Percentiles rank a stretch among this genome's conserved stretches.
Evolutionary conservation across 2,113 vertebrate species (phyloP).

Genomic region (Microcebus ravelobensis): DNA sequence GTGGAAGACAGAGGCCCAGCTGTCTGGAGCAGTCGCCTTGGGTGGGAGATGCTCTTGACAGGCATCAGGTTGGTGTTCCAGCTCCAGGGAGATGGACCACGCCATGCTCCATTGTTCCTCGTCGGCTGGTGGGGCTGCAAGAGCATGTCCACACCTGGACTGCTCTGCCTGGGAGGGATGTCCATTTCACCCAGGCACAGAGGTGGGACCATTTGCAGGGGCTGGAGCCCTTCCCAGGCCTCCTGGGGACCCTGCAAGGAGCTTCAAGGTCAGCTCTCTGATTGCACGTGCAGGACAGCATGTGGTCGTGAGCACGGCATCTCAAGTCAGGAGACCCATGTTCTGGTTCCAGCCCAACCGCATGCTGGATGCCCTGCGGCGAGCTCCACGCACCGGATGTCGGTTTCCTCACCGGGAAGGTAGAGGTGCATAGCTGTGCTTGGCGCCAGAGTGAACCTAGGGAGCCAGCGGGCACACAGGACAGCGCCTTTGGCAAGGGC

Average conservation of each 20-base stretch:
- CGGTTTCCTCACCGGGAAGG: background rate
- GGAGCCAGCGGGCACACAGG: background rate
- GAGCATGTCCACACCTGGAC: background rate
- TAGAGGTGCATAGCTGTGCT: background rate
- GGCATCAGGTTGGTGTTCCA: background rate
- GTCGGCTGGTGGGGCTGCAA: background rate
- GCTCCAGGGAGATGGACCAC: background rate
- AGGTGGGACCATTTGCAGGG: background rate
- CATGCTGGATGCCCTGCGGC: background rate
- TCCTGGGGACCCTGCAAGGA: background rate
- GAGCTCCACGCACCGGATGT: background rate
- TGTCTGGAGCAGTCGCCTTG: background rate
- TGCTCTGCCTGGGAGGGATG: background rate
- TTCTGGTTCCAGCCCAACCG: background rate
- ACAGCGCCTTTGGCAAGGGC: background rate
- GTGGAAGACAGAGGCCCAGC: background rate
- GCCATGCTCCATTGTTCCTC: background rate
- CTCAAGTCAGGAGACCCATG: background rate
- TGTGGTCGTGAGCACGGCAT: background rate
- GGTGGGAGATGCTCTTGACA: background rate
- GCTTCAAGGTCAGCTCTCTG: background rate
- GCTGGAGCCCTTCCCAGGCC: background rate
- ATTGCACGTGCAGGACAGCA: no score
- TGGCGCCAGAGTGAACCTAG: background rate
- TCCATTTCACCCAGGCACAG: background rate